These are phyloP conservation scores for Tribolium castaneum DNA, from an alignment of 1,140 invertebrate species.

Conservation along the genomic window DNA sequence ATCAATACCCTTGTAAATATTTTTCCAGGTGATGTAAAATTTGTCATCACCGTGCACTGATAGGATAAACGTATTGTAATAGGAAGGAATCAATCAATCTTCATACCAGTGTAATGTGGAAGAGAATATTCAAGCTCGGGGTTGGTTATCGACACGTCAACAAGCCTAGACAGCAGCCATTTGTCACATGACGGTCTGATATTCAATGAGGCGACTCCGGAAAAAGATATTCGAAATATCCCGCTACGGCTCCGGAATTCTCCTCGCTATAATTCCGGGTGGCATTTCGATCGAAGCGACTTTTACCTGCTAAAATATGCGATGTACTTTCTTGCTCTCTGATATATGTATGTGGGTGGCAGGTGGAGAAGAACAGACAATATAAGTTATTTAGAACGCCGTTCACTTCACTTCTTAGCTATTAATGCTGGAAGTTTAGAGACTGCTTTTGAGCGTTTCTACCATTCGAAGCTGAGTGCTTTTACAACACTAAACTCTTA, in stretches of 20 bases:
- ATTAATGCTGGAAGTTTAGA: background rate
- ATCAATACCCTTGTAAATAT: conserved; percentile 23
- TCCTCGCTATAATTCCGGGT: conserved; percentile 45
- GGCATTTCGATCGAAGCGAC: conserved; percentile 42
- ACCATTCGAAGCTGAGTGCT: too few species aligned
- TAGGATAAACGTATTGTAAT: conserved; percentile 28
- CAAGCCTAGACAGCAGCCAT: conserved; percentile 36
- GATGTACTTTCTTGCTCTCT: background rate
- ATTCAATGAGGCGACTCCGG: conserved; percentile 47
- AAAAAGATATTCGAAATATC: conserved; percentile 51
- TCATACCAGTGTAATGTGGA: conserved; percentile 25
- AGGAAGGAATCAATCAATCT: conserved; percentile 32
- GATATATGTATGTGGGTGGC: background rate
- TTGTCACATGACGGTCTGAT: conserved; percentile 42
- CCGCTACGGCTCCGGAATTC: conserved; percentile 40
- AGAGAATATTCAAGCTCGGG: conserved; percentile 24
- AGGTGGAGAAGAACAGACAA: background rate
- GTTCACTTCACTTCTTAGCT: background rate
- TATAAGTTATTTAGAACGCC: background rate
- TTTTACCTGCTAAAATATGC: conserved; percentile 16
- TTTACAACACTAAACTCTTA: too few species aligned
- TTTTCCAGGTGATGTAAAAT: conserved; percentile 13
- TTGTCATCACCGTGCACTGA: conserved; percentile 4
- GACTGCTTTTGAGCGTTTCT: too few species aligned
- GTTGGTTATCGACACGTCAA: conserved; percentile 33